These are phyloP conservation scores for Cryptoblepharus egeriae DNA, from an alignment of 2,797 vertebrate species.

Conservation along the genomic window DNA sequence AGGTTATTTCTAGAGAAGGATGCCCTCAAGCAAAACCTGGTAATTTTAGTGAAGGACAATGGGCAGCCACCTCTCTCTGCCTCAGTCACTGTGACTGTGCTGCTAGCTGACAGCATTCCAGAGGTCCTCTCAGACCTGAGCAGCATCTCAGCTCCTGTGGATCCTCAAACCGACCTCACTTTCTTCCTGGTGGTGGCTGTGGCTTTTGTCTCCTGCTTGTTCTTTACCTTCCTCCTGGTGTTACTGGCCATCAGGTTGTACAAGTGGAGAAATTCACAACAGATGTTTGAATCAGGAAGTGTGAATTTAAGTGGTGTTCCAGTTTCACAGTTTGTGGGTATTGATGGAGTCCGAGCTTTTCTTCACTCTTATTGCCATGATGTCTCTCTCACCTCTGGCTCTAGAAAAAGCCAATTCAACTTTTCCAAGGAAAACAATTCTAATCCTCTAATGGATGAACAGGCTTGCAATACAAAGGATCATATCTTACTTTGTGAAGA, in stretches of 20 bases:
- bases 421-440: background rate
- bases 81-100: conserved; percentile 74
- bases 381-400: conserved; percentile 4
- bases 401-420: background rate
- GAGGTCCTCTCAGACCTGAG: conserved; percentile 67
- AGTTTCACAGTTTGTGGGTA: conserved; percentile 47
- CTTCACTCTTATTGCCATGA: conserved; percentile 64
- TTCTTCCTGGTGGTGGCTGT: conserved; percentile 78
- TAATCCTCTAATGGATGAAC: background rate
- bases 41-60: conserved; percentile 70
- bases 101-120: conserved; percentile 78
- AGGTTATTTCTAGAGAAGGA: conserved; percentile 62
- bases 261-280: conserved; percentile 51
- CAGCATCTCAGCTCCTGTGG: conserved; percentile 49
- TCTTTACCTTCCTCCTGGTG: conserved; percentile 8
- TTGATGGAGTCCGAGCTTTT: conserved; percentile 59
- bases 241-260: conserved; percentile 33
- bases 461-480: background rate
- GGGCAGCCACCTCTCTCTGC: conserved; percentile 56
- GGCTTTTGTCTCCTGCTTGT: conserved; percentile 65
- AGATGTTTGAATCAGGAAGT: background rate
- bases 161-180: conserved; percentile 64
- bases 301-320: conserved; percentile 46
- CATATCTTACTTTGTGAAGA: background rate
- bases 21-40: conserved; percentile 78